phyloP scores from a whole-genome alignment of 1,140 invertebrate species.

The Drosophila murphyi region DNA sequence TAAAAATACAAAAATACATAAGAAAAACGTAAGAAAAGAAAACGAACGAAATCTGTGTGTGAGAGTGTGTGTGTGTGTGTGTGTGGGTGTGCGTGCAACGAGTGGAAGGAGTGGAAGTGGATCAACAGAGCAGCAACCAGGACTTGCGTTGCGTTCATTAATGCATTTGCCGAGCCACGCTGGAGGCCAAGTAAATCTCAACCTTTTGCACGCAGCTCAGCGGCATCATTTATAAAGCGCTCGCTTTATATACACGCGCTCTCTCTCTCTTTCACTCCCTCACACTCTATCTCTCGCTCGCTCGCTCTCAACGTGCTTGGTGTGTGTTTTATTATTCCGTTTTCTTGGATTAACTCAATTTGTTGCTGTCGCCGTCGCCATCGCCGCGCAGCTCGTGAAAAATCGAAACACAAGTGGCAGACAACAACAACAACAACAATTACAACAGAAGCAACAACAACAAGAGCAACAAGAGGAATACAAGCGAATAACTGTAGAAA shows the following conservation, averaged over 20 bases:
- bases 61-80: not conserved
- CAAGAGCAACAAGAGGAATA: slow-evolving; percentile 24
- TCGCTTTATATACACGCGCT: slow-evolving; percentile 17
- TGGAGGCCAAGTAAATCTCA: slow-evolving; percentile 73
- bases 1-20: slow-evolving; percentile 24
- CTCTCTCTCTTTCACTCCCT: not conserved
- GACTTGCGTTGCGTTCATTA: slow-evolving; percentile 59
- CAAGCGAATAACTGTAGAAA: slow-evolving; percentile 8
- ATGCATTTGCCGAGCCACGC: slow-evolving; percentile 60
- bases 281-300: slow-evolving; percentile 2
- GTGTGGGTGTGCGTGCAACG: not conserved
- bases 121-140: slow-evolving; percentile 19
- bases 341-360: slow-evolving; percentile 84
- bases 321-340: slow-evolving; percentile 76
- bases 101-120: slow-evolving; percentile 14
- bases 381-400: slow-evolving; percentile 38
- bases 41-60: slow-evolving; percentile 36
- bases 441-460: slow-evolving; percentile 11
- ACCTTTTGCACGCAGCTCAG: slow-evolving; percentile 68
- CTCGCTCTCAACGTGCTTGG: slow-evolving; percentile 23
- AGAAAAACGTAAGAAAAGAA: slow-evolving; percentile 15
- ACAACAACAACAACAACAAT: slow-evolving; percentile 40
- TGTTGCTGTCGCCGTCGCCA: slow-evolving; percentile 52
- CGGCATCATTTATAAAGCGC: slow-evolving; percentile 73
- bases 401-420: slow-evolving; percentile 70